These are phyloP conservation scores for Entomobrya proxima DNA, from an alignment of 2,888 invertebrate species.

Conservation along the genomic window DNA sequence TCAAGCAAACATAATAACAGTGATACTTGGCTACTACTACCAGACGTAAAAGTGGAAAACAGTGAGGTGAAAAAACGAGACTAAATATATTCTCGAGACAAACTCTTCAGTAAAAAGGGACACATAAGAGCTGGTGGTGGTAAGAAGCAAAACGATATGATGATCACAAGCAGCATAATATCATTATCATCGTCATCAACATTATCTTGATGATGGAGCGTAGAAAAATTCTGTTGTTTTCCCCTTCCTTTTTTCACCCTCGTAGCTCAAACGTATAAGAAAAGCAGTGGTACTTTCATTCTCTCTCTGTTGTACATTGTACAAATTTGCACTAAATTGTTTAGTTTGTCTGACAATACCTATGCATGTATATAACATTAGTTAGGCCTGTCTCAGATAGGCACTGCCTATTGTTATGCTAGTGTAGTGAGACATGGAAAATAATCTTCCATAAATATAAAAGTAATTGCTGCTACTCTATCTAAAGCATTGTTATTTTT, in stretches of 20 bases:
- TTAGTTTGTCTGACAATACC: no score
- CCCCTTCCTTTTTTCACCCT: neutral
- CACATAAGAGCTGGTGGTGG: neutral
- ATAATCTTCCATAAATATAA: no score
- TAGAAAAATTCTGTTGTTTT: slow-evolving; percentile 12
- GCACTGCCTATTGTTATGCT: no score
- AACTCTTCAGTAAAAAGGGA: neutral
- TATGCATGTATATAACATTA: no score
- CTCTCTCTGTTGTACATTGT: neutral
- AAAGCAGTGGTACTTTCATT: no score
- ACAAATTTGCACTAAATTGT: neutral
- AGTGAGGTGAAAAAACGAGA: neutral
- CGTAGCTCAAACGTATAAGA: neutral
- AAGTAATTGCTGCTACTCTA: no score
- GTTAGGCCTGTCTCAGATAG: no score
- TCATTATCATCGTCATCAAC: slow-evolving; percentile 59
- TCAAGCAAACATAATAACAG: neutral
- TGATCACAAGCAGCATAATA: slow-evolving; percentile 42
- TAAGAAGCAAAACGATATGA: neutral
- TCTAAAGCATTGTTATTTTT: no score
- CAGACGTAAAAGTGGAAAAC: slow-evolving; percentile 9
- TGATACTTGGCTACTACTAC: neutral
- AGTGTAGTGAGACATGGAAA: no score
- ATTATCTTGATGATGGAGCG: slow-evolving; percentile 58
- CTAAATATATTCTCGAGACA: slow-evolving; percentile 17